These are phyloP conservation scores for Oreochromis grahami DNA, from an alignment of 2,797 vertebrate species.

Conservation along the genomic window DNA sequence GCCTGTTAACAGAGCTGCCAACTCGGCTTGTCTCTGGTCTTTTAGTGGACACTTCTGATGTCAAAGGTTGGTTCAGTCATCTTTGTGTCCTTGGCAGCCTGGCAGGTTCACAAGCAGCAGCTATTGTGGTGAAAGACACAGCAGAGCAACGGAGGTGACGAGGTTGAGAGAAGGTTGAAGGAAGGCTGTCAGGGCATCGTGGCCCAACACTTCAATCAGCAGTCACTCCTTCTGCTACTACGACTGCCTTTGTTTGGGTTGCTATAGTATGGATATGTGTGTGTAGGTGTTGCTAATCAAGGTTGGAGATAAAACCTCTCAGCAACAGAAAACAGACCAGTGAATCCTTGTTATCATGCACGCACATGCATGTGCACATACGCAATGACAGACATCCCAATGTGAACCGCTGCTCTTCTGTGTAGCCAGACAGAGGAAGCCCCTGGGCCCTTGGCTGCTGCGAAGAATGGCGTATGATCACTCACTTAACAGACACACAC, in stretches of 20 bases:
- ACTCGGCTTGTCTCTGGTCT: slow-evolving; percentile 69
- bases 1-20: slow-evolving; percentile 71
- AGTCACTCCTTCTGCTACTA: slow-evolving; percentile 28
- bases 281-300: slow-evolving; percentile 27
- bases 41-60: slow-evolving; percentile 69
- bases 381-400: slow-evolving; percentile 28
- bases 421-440: slow-evolving; percentile 26
- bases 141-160: slow-evolving; percentile 65
- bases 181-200: slow-evolving; percentile 66
- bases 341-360: slow-evolving; percentile 31
- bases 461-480: slow-evolving; percentile 41
- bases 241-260: slow-evolving; percentile 53
- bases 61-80: slow-evolving; percentile 70
- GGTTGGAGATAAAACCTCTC: slow-evolving; percentile 32
- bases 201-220: slow-evolving; percentile 56
- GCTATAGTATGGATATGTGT: slow-evolving; percentile 34
- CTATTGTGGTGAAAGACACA: slow-evolving; percentile 69
- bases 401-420: slow-evolving; percentile 18
- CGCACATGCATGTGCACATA: slow-evolving; percentile 1
- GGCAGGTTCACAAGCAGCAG: slow-evolving; percentile 66
- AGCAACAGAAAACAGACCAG: slow-evolving; percentile 11
- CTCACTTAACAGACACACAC: not conserved
- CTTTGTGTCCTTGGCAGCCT: slow-evolving; percentile 75
- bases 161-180: slow-evolving; percentile 71
- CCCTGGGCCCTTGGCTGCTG: slow-evolving; percentile 27